These are phyloP conservation scores for Iguana delicatissima DNA, from an alignment of 2,797 vertebrate species.

Conservation along the genomic window DNA sequence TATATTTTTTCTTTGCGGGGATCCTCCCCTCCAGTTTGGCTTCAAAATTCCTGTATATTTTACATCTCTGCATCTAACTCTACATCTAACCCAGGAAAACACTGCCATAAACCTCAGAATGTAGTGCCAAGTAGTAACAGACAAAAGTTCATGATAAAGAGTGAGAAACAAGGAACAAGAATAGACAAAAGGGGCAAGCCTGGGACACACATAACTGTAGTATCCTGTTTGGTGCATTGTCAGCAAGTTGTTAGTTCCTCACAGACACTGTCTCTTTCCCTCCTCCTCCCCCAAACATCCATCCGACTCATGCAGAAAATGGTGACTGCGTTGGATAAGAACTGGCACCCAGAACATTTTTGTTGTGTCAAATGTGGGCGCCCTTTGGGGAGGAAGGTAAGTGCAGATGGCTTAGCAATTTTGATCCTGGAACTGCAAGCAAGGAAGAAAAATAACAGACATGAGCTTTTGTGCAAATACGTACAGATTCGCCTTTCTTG, in stretches of 20 bases:
- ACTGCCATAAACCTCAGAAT: neutral
- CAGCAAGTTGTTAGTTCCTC: neutral
- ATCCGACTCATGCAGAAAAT: constrained; percentile 86
- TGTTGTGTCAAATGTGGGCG: constrained; percentile 91
- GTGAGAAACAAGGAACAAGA: neutral
- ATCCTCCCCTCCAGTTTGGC: too few relatives aligned
- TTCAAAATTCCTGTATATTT: too few relatives aligned
- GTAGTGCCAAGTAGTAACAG: too few relatives aligned
- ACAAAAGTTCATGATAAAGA: neutral
- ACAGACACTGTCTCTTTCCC: neutral
- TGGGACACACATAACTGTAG: neutral
- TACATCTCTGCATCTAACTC: too few relatives aligned
- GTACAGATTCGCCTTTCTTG: neutral
- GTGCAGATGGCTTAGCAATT: neutral
- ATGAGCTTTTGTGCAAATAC: neutral
- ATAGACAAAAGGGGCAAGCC: neutral
- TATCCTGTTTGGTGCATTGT: neutral
- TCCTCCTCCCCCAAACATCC: neutral
- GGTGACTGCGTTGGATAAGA: constrained; percentile 93
- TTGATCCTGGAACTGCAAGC: neutral
- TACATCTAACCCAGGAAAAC: neutral
- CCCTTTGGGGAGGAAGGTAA: constrained; percentile 93
- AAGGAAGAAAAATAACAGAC: neutral
- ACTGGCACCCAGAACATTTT: constrained; percentile 96
- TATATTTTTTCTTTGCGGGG: too few relatives aligned